Evolutionary conservation across 1,140 invertebrate species (phyloP).

Genomic region (Brachionus manjavacas): DNA sequence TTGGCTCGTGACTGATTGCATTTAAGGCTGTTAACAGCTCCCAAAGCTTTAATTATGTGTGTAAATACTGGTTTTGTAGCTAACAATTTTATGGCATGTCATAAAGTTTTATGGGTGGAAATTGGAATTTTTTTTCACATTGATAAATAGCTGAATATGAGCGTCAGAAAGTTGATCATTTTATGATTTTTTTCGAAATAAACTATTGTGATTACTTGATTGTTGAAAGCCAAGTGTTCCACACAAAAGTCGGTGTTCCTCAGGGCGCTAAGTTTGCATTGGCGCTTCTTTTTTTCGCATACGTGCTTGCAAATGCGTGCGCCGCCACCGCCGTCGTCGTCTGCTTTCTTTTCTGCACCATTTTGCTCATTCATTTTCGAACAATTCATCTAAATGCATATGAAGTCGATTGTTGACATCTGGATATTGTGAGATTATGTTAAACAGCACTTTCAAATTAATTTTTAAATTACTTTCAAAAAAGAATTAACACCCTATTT

Average conservation of each 20-base stretch:
- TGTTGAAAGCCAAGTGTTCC: constrained; percentile 25
- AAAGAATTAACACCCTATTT: too few species aligned
- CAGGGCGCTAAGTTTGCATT: constrained; percentile 17
- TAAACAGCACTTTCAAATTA: too few species aligned
- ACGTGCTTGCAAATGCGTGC: neutral
- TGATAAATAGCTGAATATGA: neutral
- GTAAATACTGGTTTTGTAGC: neutral
- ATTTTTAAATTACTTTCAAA: too few species aligned
- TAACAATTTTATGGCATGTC: neutral
- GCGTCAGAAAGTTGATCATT: too few species aligned
- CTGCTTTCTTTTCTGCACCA: neutral
- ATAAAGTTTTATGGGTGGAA: neutral
- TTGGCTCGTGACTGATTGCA: neutral
- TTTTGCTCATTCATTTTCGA: neutral
- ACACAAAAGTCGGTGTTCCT: constrained; percentile 33
- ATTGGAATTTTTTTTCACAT: too few species aligned
- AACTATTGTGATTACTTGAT: neutral
- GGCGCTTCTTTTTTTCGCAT: constrained; percentile 33
- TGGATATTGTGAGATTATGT: too few species aligned
- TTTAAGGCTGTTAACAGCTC: neutral
- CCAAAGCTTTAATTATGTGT: neutral
- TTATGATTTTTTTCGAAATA: neutral
- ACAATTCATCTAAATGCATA: neutral
- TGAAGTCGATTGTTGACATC: too few species aligned
- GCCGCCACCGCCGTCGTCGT: too few species aligned